phyloP scores from a whole-genome alignment of 2,113 vertebrate species.

The Miniopterus natalensis region DNA sequence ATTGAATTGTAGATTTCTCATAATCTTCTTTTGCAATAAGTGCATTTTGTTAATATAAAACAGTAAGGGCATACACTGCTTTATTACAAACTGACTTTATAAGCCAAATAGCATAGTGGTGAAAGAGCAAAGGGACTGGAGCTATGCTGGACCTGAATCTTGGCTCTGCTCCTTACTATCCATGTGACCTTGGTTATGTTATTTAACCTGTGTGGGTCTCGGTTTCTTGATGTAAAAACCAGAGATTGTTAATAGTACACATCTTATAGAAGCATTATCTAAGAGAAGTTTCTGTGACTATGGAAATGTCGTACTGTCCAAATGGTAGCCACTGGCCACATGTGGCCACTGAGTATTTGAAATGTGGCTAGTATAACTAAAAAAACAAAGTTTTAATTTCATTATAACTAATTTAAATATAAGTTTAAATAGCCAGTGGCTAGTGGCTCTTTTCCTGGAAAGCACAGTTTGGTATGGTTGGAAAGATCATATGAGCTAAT shows the following conservation, averaged over 20 bases:
- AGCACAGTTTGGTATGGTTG: background rate
- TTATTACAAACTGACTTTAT: slow-evolving; percentile 11
- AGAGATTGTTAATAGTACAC: background rate
- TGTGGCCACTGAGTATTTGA: background rate
- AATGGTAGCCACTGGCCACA: background rate
- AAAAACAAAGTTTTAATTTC: background rate
- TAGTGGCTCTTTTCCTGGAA: background rate
- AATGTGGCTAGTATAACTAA: background rate
- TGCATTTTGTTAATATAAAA: slow-evolving; percentile 18
- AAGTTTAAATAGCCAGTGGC: background rate
- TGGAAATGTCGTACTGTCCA: background rate
- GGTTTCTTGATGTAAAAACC: background rate
- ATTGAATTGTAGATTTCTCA: background rate
- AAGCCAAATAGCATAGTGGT: background rate
- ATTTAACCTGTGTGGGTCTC: background rate
- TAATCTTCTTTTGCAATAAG: background rate
- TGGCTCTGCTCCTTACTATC: background rate
- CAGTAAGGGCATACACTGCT: background rate
- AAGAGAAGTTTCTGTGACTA: slow-evolving; percentile 16
- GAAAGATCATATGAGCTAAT: background rate
- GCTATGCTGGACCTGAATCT: background rate
- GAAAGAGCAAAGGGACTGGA: background rate
- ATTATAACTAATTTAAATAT: slow-evolving; percentile 26
- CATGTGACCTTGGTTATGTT: background rate
- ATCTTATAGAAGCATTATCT: background rate